Percentiles rank a stretch among this genome's conserved stretches.
These are phyloP conservation scores for Plodia interpunctella DNA, from an alignment of 1,140 invertebrate genomes.

Conservation along the genomic window DNA sequence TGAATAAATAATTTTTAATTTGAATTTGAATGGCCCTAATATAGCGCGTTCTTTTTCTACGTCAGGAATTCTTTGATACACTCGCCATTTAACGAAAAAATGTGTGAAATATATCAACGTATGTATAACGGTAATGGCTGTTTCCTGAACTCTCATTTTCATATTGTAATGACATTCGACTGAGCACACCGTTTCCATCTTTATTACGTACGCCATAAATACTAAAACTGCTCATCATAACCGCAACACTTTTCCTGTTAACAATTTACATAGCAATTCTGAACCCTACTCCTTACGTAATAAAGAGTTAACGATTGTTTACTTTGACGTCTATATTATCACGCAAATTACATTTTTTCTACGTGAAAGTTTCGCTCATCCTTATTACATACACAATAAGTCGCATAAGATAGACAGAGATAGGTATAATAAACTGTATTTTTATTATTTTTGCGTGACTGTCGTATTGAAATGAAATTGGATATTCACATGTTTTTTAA, in stretches of 20 bases:
- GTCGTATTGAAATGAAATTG: background rate
- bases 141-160: slow-evolving; percentile 6
- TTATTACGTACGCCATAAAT: background rate
- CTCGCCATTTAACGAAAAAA: background rate
- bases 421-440: background rate
- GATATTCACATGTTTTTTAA: background rate
- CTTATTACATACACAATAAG: background rate
- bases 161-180: background rate
- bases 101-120: background rate
- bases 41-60: too few relatives aligned
- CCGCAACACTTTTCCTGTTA: background rate
- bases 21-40: too few relatives aligned
- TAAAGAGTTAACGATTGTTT: background rate
- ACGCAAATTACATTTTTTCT: slow-evolving; percentile 3
- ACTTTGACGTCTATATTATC: background rate
- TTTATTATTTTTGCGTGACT: background rate
- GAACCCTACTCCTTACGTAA: background rate
- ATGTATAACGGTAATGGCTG: background rate
- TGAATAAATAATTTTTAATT: too few relatives aligned
- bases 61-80: background rate
- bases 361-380: background rate
- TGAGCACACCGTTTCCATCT: background rate
- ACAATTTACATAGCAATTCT: background rate
- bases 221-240: background rate
- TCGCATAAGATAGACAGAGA: background rate